Evolutionary conservation across 2,888 invertebrate genomes (phyloP).

Genomic region (Acanthoscelides obtectus): DNA sequence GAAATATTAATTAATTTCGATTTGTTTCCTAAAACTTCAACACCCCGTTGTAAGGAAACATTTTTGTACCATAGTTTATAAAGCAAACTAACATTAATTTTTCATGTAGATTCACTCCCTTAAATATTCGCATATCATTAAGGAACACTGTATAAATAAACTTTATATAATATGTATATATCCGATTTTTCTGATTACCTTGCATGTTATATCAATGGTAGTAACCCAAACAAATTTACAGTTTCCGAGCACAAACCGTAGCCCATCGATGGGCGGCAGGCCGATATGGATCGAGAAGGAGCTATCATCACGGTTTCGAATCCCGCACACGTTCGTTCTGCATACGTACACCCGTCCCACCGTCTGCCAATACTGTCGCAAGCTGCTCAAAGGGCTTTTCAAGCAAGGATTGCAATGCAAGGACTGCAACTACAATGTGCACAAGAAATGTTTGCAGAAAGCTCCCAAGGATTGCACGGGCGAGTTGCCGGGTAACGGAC

Average conservation of each 20-base stretch:
- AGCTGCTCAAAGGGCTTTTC: conserved; percentile 89
- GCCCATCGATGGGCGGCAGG: conserved; percentile 65
- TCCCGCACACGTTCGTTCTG: conserved; percentile 95
- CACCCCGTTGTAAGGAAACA: no score
- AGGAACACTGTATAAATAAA: no score
- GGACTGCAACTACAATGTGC: conserved; percentile 95
- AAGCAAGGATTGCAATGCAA: conserved; percentile 96
- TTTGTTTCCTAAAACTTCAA: no score
- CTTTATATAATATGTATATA: no score
- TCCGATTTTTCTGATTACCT: no score
- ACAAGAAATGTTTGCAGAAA: conserved; percentile 88
- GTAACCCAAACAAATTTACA: not conserved
- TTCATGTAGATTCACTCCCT: no score
- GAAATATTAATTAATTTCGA: no score
- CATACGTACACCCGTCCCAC: conserved; percentile 97
- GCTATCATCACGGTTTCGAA: conserved; percentile 60
- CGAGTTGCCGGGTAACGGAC: conserved; percentile 60
- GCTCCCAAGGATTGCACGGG: conserved; percentile 88
- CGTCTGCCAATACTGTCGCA: conserved; percentile 93
- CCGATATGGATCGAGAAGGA: conserved; percentile 69
- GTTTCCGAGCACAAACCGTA: conserved; percentile 55
- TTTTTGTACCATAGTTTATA: no score
- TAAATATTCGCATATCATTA: no score
- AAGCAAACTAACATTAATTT: no score
- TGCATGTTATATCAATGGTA: no score